A percentile compares a stretch with the other conserved stretches of the same genome.
phyloP scores from a whole-genome alignment of 2,113 vertebrate species.

The Bubo blakistoni region DNA sequence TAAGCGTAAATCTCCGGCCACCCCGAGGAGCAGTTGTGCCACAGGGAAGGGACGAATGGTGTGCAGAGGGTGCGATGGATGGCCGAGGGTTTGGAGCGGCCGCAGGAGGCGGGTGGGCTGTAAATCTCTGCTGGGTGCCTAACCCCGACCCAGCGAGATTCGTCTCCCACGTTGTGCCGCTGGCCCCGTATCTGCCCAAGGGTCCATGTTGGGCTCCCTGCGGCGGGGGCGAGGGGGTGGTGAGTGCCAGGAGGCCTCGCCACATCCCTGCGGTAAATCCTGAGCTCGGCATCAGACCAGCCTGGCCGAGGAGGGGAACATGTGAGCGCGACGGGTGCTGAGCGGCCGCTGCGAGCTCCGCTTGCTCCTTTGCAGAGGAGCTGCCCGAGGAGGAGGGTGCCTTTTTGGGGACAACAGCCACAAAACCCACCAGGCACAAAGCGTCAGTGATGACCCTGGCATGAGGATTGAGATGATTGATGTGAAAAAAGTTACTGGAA shows the following conservation, averaged over 20 bases:
- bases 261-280: too few relatives aligned
- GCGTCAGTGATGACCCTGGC: not conserved
- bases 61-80: rapidly evolving
- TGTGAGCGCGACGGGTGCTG: rapidly evolving
- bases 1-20: not conserved
- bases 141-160: not conserved
- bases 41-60: rapidly evolving
- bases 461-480: not conserved
- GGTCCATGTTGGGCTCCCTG: rapidly evolving
- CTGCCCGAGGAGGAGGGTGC: not conserved
- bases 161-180: rapidly evolving
- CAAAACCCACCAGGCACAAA: not conserved
- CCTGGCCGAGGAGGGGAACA: too few relatives aligned
- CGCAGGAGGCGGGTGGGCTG: not conserved
- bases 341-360: rapidly evolving
- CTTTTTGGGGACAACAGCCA: not conserved
- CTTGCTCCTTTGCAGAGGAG: not conserved
- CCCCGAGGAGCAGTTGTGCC: not conserved
- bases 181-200: not conserved
- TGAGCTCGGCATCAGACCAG: not conserved
- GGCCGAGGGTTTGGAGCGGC: not conserved
- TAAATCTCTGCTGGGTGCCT: not conserved
- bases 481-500: not conserved
- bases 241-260: not conserved
- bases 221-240: not conserved